These are phyloP conservation scores for Gopherus evgoodei DNA, from an alignment of 2,113 vertebrate species.

Conservation along the genomic window DNA sequence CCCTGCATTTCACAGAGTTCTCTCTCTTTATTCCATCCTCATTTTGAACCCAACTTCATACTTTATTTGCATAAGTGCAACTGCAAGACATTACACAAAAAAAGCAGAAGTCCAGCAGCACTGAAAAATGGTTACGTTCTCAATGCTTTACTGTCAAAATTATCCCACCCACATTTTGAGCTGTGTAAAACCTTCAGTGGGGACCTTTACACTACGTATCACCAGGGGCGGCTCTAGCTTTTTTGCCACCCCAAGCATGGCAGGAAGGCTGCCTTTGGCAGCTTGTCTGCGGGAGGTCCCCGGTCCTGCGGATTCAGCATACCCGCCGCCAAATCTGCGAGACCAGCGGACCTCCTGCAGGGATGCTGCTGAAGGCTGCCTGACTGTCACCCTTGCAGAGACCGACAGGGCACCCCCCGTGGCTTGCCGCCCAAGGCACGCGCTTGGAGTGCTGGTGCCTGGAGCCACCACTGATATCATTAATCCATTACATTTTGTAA, in stretches of 20 bases:
- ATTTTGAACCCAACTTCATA: neutral
- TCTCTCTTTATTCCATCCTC: neutral
- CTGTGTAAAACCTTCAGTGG: neutral
- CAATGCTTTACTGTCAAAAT: neutral
- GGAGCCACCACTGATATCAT: neutral
- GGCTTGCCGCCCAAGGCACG: too few relatives aligned
- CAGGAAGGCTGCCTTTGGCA: too few relatives aligned
- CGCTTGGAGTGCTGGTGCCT: too few relatives aligned
- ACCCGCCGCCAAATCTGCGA: too few relatives aligned
- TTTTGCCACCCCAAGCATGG: too few relatives aligned
- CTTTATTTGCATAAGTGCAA: too few relatives aligned
- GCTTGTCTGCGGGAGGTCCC: too few relatives aligned
- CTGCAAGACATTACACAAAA: neutral
- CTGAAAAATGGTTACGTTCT: neutral
- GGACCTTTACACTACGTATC: neutral
- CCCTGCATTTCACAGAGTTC: neutral
- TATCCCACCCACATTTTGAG: neutral
- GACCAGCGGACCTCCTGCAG: too few relatives aligned
- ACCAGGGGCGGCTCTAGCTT: neutral
- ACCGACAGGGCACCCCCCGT: too few relatives aligned
- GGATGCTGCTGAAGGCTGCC: too few relatives aligned
- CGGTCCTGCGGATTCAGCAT: too few relatives aligned
- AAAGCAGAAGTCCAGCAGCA: neutral
- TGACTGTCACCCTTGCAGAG: too few relatives aligned
- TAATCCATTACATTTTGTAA: neutral